Percentiles rank a stretch among this genome's conserved stretches.
These are phyloP conservation scores for Panzeria rudis DNA, from an alignment of 2,888 invertebrate species.

Conservation along the genomic window DNA sequence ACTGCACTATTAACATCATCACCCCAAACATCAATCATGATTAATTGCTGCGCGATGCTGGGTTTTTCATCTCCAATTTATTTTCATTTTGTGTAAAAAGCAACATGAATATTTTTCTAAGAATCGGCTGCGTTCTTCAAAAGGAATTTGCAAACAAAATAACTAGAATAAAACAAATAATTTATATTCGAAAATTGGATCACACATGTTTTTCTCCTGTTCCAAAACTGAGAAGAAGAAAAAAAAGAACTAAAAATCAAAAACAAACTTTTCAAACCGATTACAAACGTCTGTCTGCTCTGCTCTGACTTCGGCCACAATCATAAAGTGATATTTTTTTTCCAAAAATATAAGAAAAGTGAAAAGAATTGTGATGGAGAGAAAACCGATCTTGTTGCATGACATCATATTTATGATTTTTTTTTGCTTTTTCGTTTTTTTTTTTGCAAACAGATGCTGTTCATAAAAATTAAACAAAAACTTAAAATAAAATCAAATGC, in stretches of 20 bases:
- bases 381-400: slow-evolving; percentile 64
- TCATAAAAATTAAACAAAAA: slow-evolving; percentile 37
- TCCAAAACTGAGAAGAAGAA: slow-evolving; percentile 15
- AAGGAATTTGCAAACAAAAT: slow-evolving; percentile 56
- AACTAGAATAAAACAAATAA: slow-evolving; percentile 37
- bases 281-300: slow-evolving; percentile 1
- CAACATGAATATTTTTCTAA: slow-evolving; percentile 57
- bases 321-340: slow-evolving; percentile 41
- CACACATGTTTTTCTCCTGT: slow-evolving; percentile 59
- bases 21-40: slow-evolving; percentile 69
- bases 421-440: slow-evolving; percentile 11
- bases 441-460: slow-evolving; percentile 67
- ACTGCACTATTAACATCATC: slow-evolving; percentile 61
- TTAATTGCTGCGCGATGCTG: slow-evolving; percentile 41
- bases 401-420: slow-evolving; percentile 65
- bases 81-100: slow-evolving; percentile 46
- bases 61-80: slow-evolving; percentile 10
- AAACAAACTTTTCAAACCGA: slow-evolving; percentile 27
- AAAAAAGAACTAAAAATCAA: background rate
- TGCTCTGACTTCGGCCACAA: slow-evolving; percentile 20
- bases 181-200: slow-evolving; percentile 55
- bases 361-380: slow-evolving; percentile 3
- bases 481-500: slow-evolving; percentile 53
- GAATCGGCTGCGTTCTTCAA: slow-evolving; percentile 47
- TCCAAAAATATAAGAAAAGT: slow-evolving; percentile 38